Conservation (phyloP, 1,140 invertebrate species). For the Delia radicum region DNA sequence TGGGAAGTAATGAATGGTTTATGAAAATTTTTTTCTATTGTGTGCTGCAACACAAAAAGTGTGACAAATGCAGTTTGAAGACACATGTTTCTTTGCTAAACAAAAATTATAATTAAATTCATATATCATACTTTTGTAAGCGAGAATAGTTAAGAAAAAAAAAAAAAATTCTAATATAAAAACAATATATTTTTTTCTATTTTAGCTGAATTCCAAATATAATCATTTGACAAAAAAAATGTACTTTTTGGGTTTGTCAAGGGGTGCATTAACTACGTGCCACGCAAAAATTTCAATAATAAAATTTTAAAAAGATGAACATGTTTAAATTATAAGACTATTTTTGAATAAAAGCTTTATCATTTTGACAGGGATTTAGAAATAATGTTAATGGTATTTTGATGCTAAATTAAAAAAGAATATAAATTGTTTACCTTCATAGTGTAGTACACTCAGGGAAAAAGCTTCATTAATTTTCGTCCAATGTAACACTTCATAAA, state of each 20-base stretch:
- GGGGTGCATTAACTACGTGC: constrained; percentile 17
- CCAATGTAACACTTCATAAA: no score
- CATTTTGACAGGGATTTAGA: no score
- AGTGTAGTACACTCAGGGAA: no score
- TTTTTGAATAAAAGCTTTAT: no score
- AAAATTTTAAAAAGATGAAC: no score
- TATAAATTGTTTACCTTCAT: no score
- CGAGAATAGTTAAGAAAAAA: neutral
- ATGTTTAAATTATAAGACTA: neutral
- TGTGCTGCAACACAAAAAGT: neutral
- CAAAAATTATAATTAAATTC: neutral
- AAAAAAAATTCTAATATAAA: no score
- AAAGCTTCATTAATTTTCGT: no score
- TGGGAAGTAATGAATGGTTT: constrained; percentile 18
- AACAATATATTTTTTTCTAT: neutral
- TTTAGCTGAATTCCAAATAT: constrained; percentile 4
- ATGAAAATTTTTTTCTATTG: neutral
- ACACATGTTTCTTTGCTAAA: constrained; percentile 1
- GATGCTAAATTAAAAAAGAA: no score
- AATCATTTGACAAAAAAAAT: no score
- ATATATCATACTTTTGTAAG: neutral
- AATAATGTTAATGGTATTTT: neutral
- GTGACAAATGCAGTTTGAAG: constrained; percentile 15
- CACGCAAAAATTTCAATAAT: constrained; percentile 10
- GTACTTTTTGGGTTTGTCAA: neutral